These are phyloP conservation scores for Eulacestoma nigropectus DNA, from an alignment of 2,113 vertebrate genomes.

Conservation along the genomic window DNA sequence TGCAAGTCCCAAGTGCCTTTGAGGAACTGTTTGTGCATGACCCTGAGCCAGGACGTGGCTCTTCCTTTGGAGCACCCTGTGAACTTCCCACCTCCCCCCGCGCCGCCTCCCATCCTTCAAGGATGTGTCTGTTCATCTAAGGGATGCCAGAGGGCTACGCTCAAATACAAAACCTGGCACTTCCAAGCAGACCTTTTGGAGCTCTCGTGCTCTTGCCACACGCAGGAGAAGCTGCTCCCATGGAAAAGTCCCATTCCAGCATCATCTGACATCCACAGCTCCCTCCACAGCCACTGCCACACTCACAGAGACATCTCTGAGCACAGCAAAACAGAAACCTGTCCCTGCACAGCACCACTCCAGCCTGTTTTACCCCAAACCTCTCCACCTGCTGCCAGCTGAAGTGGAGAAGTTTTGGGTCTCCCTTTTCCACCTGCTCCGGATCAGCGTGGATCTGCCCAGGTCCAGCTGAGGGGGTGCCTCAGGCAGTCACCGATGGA, in stretches of 20 bases:
- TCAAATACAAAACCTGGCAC: background rate
- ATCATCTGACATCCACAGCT: fast-evolving
- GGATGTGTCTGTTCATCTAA: background rate
- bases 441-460: background rate
- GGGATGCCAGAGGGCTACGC: background rate
- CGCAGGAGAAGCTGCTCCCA: background rate
- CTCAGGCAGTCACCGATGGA: background rate
- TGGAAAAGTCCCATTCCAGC: background rate
- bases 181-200: background rate
- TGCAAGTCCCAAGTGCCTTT: background rate
- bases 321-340: background rate
- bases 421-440: background rate
- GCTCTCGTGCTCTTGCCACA: fast-evolving
- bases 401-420: background rate
- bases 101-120: background rate
- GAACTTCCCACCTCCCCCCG: background rate
- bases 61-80: background rate
- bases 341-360: background rate
- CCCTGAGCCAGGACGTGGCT: background rate
- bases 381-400: background rate
- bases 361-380: background rate
- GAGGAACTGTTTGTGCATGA: background rate
- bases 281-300: background rate
- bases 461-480: background rate
- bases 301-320: background rate